Base-by-base conservation (phyloP, 2,888 invertebrate genomes). In the Doris montereyensis region DNA sequence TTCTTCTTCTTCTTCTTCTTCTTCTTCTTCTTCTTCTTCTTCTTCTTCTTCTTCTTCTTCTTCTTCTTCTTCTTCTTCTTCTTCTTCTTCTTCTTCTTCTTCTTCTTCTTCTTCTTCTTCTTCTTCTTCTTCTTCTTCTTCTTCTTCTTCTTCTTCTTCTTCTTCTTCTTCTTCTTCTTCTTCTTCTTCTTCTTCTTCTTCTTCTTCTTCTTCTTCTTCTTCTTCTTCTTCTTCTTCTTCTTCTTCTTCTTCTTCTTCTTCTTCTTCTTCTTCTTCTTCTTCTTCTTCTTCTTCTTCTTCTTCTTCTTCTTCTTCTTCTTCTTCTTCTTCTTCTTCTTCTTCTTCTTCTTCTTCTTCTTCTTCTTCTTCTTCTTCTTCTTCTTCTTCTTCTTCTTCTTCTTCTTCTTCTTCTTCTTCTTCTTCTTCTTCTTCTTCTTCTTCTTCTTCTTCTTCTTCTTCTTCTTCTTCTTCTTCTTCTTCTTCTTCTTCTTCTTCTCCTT, bases 381-480 rank as follows among this genome's bases (percentile, higher is more conserved):
- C 24, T 96, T 95, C 92, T 98, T 98, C 8, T 98, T 93, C 92
- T 97, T 97, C 68, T 98, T 93, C 91, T 98, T 98, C 76, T 97
- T 80, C 62, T 21, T 62, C 62, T 24, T 24, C 26, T 26, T 24
- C 26, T 26, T 67, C 68, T 26, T 67, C 68, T 26, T 67, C 68
- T 67, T 67, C 68, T 67, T 67, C 68, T 10, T 67, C 68, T 67
- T 67, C 68, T 5, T 67, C 68, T 67, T 67, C 68, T 67, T 67
- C 68, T 67, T 67, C 68, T 26, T 67, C 68, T 26, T 67, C 68
- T 26, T 67, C 68, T 26, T 17, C 26, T 26, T 17, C 26, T 67
- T 17, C 26, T 67, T 30, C 28, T 67, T 30, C 28, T 67, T 30
- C 26, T 67, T 30, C 28, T 67, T 30, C 70, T 71, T n/a, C 70